Base-by-base conservation (phyloP, 2,113 vertebrate genomes). In the Tetrao urogallus region DNA sequence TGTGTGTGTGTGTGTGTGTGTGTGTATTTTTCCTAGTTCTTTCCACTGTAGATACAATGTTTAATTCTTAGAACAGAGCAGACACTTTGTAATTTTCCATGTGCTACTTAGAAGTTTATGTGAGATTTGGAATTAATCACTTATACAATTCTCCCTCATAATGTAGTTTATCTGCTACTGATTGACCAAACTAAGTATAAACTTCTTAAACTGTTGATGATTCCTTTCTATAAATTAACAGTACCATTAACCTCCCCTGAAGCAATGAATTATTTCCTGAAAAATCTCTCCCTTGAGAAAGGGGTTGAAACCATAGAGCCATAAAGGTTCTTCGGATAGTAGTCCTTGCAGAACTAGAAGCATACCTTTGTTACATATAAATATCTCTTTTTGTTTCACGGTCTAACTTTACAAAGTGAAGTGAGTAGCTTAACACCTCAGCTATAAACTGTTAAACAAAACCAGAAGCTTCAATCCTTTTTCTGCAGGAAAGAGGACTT, bases 71-170 rank as follows among this genome's bases (percentile, higher is more conserved):
- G 22, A n/a, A 47, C 64, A 71, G 42, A 24, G 52, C 79, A 88
- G 91, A 74, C 17, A 38, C 30, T 69, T 92, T 38, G 96, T 95
- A 95, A 95, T 96, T 97, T 97, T 97, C 95, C 88, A 86, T 94
- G 88, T 92, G 65, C 76, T 86, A 21, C 88, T 89, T 67, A 88
- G 64, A 88, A 77, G 52, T 91, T 93, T 76, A 48, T 81, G 72
- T 57, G 57, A 81, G 85, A 67, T 95, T 89, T 86, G 21, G 34
- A 89, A 94, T 94, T 83, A 91, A 93, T 89, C 82, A 57, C 93
- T 94, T 93, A 71, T 3, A 73, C 60, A 20, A 56, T 71, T 73
- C 64, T 38, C n/a, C 47, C 52, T 89, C 42, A 43, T 87, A 92
- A 48, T 18, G 5, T 70, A 45, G 24, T 63, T 87, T 91, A 48